Percentiles rank a stretch among this genome's conserved stretches.
Evolutionary conservation across 2,888 invertebrate species (phyloP).

Genomic region (Heterodera filipjevi): DNA sequence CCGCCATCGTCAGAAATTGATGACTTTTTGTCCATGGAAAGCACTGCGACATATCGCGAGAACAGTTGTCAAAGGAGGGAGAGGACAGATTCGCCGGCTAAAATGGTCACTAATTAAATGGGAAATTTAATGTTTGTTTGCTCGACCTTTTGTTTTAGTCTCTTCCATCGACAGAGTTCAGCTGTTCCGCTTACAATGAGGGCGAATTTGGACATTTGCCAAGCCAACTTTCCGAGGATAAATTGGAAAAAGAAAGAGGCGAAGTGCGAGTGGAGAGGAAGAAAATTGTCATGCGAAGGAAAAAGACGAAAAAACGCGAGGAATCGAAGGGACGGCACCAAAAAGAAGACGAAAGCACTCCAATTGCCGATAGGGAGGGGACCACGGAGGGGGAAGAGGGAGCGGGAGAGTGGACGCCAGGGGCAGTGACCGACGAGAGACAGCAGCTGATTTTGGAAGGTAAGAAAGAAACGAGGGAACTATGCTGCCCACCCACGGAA

Average conservation of each 20-base stretch:
- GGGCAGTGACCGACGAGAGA: not conserved
- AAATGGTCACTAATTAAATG: not conserved
- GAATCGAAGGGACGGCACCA: not conserved
- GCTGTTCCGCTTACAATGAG: not conserved
- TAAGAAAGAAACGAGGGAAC: not conserved
- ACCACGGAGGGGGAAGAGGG: not conserved
- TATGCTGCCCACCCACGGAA: too few species aligned
- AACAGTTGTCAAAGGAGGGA: not conserved
- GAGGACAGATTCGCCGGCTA: not conserved
- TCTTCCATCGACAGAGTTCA: not conserved
- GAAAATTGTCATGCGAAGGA: not conserved
- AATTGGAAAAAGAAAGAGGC: not conserved
- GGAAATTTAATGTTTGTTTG: not conserved
- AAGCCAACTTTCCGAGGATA: not conserved
- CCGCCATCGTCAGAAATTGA: not conserved
- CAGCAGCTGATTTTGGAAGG: constrained; percentile 3
- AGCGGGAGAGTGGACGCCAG: not conserved
- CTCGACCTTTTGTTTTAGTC: not conserved
- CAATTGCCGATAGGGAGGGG: not conserved
- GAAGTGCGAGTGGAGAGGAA: not conserved
- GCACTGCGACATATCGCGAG: not conserved
- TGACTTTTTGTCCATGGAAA: not conserved
- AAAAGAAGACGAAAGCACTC: not conserved
- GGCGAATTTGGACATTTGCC: not conserved
- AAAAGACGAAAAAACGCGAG: not conserved